phyloP scores from a whole-genome alignment of 2,888 invertebrate species.

The Chironomus riparius region DNA sequence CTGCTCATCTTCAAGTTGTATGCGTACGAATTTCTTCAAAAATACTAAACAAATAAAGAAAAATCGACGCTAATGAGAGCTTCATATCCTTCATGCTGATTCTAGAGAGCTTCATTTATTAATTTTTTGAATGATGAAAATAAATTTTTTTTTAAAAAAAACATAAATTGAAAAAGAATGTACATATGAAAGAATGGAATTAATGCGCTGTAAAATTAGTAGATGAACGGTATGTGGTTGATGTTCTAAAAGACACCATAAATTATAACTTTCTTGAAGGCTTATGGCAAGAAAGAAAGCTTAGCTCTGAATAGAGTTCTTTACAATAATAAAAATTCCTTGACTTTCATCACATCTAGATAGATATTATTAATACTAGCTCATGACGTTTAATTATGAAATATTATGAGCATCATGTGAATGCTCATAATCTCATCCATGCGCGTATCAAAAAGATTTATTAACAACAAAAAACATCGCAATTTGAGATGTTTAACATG shows the following conservation, averaged over 20 bases:
- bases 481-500: background rate
- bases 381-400: background rate
- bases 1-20: no score
- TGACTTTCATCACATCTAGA: background rate
- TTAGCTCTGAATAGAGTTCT: background rate
- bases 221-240: conserved; percentile 18
- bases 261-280: background rate
- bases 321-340: background rate
- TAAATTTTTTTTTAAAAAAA: no score
- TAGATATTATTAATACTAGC: background rate
- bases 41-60: background rate
- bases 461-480: background rate
- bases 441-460: no score
- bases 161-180: background rate
- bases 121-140: background rate
- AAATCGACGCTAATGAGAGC: conserved; percentile 1
- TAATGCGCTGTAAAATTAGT: conserved; percentile 17
- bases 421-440: background rate
- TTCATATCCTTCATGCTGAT: conserved; percentile 21
- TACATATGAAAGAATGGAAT: background rate
- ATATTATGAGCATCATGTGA: background rate
- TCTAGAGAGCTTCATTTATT: conserved; percentile 6
- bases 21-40: no score
- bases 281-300: background rate
- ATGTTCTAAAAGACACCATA: conserved; percentile 13